phyloP scores from a whole-genome alignment of 2,797 vertebrate species.

The Esox lucius region DNA sequence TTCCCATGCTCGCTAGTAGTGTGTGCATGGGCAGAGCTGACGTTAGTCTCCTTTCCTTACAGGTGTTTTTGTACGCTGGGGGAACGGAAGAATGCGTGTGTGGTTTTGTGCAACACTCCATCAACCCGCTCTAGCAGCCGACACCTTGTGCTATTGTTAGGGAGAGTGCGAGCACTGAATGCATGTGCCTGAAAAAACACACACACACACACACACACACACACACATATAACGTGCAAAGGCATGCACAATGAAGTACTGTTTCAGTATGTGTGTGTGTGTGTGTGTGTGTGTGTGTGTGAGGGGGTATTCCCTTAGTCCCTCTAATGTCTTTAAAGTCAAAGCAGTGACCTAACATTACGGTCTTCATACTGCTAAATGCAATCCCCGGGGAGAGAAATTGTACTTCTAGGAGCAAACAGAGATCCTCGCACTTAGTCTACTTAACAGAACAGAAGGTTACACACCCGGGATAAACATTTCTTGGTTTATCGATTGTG shows the following conservation, averaged over 20 bases:
- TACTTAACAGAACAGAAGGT: conserved; percentile 40
- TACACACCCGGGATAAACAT: conserved; percentile 35
- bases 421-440: conserved; percentile 17
- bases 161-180: no score
- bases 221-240: no score
- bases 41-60: conserved; percentile 14
- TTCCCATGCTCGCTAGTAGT: conserved; percentile 24
- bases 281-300: no score
- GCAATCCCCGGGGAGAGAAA: conserved; percentile 29
- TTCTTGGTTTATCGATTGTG: conserved; percentile 54
- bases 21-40: conserved; percentile 9
- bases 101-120: neutral
- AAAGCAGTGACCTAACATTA: neutral
- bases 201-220: no score
- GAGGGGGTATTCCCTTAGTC: neutral
- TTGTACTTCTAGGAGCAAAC: conserved; percentile 21
- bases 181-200: no score
- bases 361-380: neutral
- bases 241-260: no score
- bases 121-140: no score
- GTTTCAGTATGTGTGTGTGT: neutral
- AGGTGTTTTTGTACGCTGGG: conserved; percentile 14
- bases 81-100: neutral
- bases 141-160: neutral
- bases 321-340: neutral